Percentiles rank a stretch among this genome's conserved stretches.
phyloP scores from a whole-genome alignment of 2,888 invertebrate genomes.

The Meteorus colon region DNA sequence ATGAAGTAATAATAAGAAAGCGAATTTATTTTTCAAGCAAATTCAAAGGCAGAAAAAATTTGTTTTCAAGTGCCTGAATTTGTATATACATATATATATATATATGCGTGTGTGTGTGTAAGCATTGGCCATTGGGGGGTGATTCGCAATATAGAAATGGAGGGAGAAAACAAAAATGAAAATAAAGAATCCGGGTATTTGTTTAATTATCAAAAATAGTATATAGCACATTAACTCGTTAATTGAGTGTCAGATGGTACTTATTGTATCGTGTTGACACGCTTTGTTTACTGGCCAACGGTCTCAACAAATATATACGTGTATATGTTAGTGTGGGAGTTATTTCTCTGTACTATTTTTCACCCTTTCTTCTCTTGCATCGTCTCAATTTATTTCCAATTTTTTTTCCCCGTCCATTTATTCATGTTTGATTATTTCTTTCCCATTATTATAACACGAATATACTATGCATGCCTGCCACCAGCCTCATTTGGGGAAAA shows the following conservation, averaged over 20 bases:
- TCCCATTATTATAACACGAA: conserved; percentile 20
- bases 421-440: conserved; percentile 43
- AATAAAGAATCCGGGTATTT: conserved; percentile 62
- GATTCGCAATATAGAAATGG: conserved; percentile 23
- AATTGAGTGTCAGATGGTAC: conserved; percentile 72
- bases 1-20: neutral
- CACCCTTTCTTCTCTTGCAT: conserved; percentile 5
- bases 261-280: conserved; percentile 70
- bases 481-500: conserved; percentile 48
- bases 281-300: conserved; percentile 64
- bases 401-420: conserved; percentile 42
- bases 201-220: conserved; percentile 68
- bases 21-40: neutral
- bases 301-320: conserved; percentile 40
- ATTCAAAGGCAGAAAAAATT: neutral
- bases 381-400: conserved; percentile 19
- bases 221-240: conserved; percentile 72
- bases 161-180: conserved; percentile 46
- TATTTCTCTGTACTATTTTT: conserved; percentile 44
- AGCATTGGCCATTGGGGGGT: neutral
- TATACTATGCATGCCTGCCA: conserved; percentile 44
- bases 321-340: conserved; percentile 60
- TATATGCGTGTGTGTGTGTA: neutral
- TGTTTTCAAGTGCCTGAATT: too few relatives aligned
- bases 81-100: too few relatives aligned